Evolutionary conservation across 2,797 vertebrate genomes (phyloP).

Genomic region (Poeciliopsis infans): DNA sequence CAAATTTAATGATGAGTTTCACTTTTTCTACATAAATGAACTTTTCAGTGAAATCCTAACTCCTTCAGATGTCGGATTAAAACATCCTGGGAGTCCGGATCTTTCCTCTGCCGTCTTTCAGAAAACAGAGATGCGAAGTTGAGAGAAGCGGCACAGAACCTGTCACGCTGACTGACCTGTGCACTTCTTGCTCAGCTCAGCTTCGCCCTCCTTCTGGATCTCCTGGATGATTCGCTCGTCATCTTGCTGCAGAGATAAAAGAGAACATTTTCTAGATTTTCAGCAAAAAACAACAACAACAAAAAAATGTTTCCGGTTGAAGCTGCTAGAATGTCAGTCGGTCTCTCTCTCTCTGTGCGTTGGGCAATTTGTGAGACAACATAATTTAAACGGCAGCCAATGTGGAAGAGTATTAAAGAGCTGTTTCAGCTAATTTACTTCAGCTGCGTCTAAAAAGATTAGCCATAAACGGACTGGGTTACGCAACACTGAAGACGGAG

Average conservation of each 20-base stretch:
- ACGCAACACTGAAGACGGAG: not conserved
- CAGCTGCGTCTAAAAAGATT: not conserved
- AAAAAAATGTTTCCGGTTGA: too few relatives aligned
- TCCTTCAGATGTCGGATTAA: not conserved
- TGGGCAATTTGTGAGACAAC: not conserved
- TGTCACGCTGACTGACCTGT: slow-evolving; percentile 76
- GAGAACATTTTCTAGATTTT: not conserved
- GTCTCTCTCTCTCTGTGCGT: too few relatives aligned
- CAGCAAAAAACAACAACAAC: not conserved
- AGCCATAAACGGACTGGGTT: not conserved
- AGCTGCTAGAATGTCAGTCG: too few relatives aligned
- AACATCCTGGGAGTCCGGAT: not conserved
- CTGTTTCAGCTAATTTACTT: not conserved
- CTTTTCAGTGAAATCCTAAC: not conserved
- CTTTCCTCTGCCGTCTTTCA: not conserved
- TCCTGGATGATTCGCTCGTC: slow-evolving; percentile 95
- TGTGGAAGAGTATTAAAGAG: not conserved
- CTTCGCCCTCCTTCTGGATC: slow-evolving; percentile 94
- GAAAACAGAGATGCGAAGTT: not conserved
- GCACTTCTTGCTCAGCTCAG: slow-evolving; percentile 90
- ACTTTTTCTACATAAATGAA: not conserved
- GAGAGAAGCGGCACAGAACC: not conserved
- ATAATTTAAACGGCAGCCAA: not conserved
- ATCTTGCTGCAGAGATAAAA: slow-evolving; percentile 84
- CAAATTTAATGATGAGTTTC: not conserved